Base-by-base conservation (phyloP, 1,140 invertebrate species). In the Tetranychus cinnabarinus region DNA sequence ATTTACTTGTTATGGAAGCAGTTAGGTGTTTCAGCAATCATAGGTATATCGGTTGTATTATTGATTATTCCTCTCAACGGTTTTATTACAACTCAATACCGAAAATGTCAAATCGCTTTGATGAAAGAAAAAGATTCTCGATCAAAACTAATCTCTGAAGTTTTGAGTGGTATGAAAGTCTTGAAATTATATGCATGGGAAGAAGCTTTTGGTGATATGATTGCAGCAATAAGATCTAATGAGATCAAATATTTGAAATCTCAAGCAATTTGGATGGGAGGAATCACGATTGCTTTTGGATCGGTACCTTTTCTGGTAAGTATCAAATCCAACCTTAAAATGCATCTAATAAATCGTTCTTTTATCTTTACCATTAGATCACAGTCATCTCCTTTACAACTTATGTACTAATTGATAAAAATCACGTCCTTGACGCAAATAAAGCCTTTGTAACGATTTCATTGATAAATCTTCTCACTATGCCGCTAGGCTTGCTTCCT, bases 281-380 rank as follows among this genome's bases (percentile, higher is more conserved):
- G 80, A 36, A 88, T 86, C 13, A 87, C 87, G 50, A 93, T 96
- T 23, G 23, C 23, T 23, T 23, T 23, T 23, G 23, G 23, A 23
- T 23, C 23, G 23, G 23, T 23, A 23, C 23, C 23, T 23, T 23
- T 23, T 23, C 23, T 23, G 23, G 23, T 23, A 23, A 23, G 23
- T 23, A 23, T 23, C 0, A 23, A 23, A 23, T 23, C 23, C 71
- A 83, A 91, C 77, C 97, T 47, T 1, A 10, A n/a, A 47, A 47
- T 10, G n/a, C 1, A 6, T 0, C 8, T n/a, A 58, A 42, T 12
- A 1, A n/a, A 12, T 10, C n/a, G 8, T 47, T 47, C n/a, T 47
- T n/a, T 10, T 10, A 10, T 10, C n/a, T n/a, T 10, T 47, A 23
- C 0, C 23, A 23, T 0, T 23, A 23, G 23, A 23, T 47, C 46